Conservation (phyloP, 2,113 vertebrate genomes). For the Echinops telfairi region DNA sequence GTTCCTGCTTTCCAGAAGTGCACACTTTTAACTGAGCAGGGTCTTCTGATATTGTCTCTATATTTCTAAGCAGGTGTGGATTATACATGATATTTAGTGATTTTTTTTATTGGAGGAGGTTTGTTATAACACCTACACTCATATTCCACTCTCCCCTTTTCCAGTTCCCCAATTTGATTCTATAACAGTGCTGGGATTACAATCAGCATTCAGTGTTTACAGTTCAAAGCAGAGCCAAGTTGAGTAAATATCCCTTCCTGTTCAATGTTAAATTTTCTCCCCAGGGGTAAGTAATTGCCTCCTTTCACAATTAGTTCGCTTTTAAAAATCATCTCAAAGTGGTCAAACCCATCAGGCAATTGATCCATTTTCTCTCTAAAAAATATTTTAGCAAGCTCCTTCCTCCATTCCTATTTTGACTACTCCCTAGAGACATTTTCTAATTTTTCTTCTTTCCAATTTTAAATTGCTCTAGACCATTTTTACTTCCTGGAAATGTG, state of each 20-base stretch:
- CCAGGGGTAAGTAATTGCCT: not conserved
- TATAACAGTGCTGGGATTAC: too few relatives aligned
- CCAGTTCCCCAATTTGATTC: too few relatives aligned
- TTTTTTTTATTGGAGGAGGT: not conserved
- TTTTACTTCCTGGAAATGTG: conserved; percentile 24
- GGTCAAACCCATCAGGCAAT: not conserved
- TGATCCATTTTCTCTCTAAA: not conserved
- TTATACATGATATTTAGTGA: not conserved
- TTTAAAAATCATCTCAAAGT: not conserved
- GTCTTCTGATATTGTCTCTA: not conserved
- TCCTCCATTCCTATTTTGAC: conserved; percentile 1
- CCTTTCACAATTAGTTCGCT: not conserved
- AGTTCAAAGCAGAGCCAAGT: not conserved
- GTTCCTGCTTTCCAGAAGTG: not conserved
- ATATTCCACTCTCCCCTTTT: not conserved
- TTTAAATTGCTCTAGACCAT: not conserved
- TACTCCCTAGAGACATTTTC: not conserved
- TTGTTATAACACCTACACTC: not conserved
- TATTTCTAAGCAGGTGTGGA: not conserved
- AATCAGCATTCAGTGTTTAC: conserved; percentile 5
- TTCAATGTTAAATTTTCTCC: not conserved
- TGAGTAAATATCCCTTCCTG: not conserved
- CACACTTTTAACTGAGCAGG: not conserved
- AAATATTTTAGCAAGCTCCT: not conserved
- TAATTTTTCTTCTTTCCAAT: not conserved